Evolutionary conservation across 2,113 vertebrate genomes (phyloP).

Genomic region (Oryctolagus cuniculus): DNA sequence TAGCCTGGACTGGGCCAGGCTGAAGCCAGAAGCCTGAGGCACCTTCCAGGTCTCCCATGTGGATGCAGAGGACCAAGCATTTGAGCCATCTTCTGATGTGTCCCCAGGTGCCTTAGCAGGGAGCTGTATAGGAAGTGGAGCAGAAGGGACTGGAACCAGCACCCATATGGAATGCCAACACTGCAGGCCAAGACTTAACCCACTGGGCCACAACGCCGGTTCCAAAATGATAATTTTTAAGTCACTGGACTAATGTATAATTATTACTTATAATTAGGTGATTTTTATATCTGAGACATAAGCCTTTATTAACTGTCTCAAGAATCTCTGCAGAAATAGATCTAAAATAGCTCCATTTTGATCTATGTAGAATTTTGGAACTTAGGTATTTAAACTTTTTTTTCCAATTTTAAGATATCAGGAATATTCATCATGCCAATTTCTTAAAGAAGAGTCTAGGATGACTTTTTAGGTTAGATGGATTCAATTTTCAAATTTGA

Average conservation of each 20-base stretch:
- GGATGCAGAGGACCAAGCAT: too few relatives aligned
- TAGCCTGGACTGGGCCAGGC: too few relatives aligned
- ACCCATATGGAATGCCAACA: too few relatives aligned
- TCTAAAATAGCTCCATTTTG: slow-evolving; percentile 27
- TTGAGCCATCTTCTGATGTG: too few relatives aligned
- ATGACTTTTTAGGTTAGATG: slow-evolving; percentile 61
- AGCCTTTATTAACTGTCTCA: not conserved
- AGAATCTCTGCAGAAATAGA: not conserved
- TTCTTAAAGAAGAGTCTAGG: slow-evolving; percentile 48
- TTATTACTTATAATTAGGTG: slow-evolving; percentile 77
- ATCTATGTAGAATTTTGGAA: slow-evolving; percentile 32
- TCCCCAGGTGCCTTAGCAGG: too few relatives aligned
- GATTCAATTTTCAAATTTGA: slow-evolving; percentile 74
- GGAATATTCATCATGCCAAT: not conserved
- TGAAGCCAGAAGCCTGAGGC: too few relatives aligned
- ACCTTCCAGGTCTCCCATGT: too few relatives aligned
- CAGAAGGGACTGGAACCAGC: too few relatives aligned
- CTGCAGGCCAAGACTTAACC: too few relatives aligned
- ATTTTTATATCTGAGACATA: slow-evolving; percentile 52
- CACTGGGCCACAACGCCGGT: too few relatives aligned
- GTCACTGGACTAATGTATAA: slow-evolving; percentile 79
- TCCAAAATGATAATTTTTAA: slow-evolving; percentile 80
- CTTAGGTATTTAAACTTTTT: not conserved
- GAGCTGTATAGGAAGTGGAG: too few relatives aligned
- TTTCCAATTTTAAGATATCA: slow-evolving; percentile 37